Evolutionary conservation across 2,888 invertebrate species (phyloP), one percentile per base, ranked within the genome.

Genomic region (Agelastica alni): DNA sequence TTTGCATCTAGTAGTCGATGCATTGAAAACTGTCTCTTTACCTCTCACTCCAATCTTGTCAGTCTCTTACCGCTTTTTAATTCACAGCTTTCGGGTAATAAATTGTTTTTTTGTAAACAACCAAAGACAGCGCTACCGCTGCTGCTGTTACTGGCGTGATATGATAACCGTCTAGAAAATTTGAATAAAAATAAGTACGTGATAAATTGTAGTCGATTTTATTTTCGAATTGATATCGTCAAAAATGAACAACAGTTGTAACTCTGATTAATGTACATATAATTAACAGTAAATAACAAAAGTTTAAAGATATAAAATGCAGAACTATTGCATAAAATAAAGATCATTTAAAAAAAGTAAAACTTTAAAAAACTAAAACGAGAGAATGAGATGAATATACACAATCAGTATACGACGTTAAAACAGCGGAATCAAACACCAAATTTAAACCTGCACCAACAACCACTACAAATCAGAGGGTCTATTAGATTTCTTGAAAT

Each of bases 1-100:
- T 67, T 66, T 67, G 65, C 67, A 67, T 67, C 62, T 56, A 49
- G 59, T 61, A 60, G 56, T 58, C 62, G 62, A 49, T 62, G 62
- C 66, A 65, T 64, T 60, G 63, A 67, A 62, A 61, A 62, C 59
- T 56, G 41, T 51, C 53, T 53, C 53, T 59, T 61, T 52, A 57
- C 53, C 60, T 54, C 42, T 51, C 56, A 55, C 53, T 58, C 61
- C 56, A 53, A 55, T 61, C 56, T 56, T 57, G 59, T 62, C 60
- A 54, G 31, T 49, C 52, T 51, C 48, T 48, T 55, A 48, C 49
- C 53, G 55, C 53, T 58, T 61, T 57, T 59, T 54, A 47, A 45
- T 51, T 41, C 41, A 28, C 54, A 22, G 14, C 52, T 39, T 42
- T 53, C 30, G 51, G 48, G 28, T 51, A 39, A 56, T 53, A 53